Base-by-base conservation (phyloP, 2,888 invertebrate genomes). In the Abrostola tripartita region DNA sequence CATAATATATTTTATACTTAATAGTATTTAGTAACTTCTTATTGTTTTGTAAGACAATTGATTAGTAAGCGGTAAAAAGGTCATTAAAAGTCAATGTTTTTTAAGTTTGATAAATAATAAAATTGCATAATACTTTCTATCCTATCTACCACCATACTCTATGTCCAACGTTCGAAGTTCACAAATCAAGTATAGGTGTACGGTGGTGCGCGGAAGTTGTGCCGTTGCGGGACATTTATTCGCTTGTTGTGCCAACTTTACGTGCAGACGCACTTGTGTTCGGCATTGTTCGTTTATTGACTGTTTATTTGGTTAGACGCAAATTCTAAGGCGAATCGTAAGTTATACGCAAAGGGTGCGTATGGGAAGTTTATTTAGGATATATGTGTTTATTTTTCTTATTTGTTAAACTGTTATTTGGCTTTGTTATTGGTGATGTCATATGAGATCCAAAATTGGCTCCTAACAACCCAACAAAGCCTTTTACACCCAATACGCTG, bases 181-280 rank as follows among this genome's bases (percentile, higher is more conserved):
- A 76, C 80, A 76, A 87, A 89, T 90, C 87, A 87, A 78, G 83
- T 85, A 85, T 84, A 81, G 81, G 79, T 81, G 85, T 83, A 78
- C 71, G 74, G 65, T 50, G 52, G 65, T 65, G 79, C 76, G 81
- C 78, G 63, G 69, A 85, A 87, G 85, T 89, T 86, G 80, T 78
- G 76, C 77, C 66, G 79, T 84, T 74, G 82, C 74, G 85, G 84
- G 83, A 86, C 85, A 84, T 86, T 86, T 83, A 86, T 85, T 69
- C 79, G 84, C 78, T 82, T 85, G 85, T 82, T 82, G 70, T 76
- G 59, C 50, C 37, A 82, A 83, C 82, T 83, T 78, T 76, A 52
- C 52, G 14, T 74, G 52, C 57, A 37, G 61, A 59, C 74, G 69
- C 67, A 74, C 71, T 83, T 71, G 75, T 75, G 68, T 78, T 70